These are phyloP conservation scores for Neoitamus cyanurus DNA, from an alignment of 2,888 invertebrate species.

Conservation along the genomic window DNA sequence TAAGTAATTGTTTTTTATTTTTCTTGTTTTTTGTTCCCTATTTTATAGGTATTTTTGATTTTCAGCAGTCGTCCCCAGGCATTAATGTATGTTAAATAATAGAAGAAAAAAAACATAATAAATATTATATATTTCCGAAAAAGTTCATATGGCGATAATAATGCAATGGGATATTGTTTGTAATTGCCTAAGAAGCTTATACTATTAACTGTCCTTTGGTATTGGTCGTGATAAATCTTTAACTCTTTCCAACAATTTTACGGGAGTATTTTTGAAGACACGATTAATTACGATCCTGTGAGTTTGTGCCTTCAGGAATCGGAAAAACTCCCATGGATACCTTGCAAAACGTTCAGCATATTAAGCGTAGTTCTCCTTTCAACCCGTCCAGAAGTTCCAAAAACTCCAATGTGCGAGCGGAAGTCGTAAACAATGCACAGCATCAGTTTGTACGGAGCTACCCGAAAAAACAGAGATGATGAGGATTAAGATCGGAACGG, in stretches of 20 bases:
- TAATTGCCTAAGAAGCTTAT: no score
- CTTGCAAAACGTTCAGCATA: background rate
- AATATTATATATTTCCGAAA: no score
- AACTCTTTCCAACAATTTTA: background rate
- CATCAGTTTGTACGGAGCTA: constrained; percentile 8
- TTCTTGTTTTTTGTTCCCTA: no score
- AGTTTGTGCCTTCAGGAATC: background rate
- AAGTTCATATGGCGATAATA: no score
- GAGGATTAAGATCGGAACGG: constrained; percentile 24
- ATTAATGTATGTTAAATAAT: no score
- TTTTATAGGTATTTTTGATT: no score
- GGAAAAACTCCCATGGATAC: background rate
- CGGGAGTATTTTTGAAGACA: background rate
- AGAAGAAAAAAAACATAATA: no score
- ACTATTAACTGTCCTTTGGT: background rate
- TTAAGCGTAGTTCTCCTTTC: background rate
- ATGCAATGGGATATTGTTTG: no score
- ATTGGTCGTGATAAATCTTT: background rate
- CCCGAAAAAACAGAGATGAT: constrained; percentile 18
- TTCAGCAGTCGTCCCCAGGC: no score
- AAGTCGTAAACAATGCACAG: constrained; percentile 37
- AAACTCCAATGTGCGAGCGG: constrained; percentile 7
- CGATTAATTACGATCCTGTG: background rate
- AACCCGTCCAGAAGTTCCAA: constrained; percentile 13
- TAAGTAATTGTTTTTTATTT: no score